A percentile compares a stretch with the other conserved stretches of the same genome.
phyloP scores from a whole-genome alignment of 2,113 vertebrate species.

The Thalassoma bifasciatum region DNA sequence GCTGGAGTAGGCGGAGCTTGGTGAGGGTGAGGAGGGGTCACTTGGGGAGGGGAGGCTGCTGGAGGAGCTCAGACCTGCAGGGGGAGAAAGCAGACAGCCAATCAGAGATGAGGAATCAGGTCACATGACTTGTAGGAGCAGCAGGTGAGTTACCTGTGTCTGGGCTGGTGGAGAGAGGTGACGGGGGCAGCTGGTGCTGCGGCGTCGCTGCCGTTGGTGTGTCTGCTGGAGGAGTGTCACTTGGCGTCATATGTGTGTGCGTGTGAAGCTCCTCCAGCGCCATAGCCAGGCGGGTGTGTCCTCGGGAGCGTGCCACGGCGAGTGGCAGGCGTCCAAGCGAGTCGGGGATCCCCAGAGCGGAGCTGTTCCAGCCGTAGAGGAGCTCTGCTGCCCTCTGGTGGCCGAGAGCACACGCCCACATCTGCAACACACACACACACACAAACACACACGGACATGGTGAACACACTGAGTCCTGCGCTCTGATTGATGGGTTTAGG shows the following conservation, averaged over 20 bases:
- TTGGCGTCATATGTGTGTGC: conserved; percentile 47
- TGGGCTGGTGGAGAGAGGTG: conserved; percentile 86
- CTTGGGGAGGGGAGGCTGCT: conserved; percentile 88
- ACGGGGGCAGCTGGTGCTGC: conserved; percentile 62
- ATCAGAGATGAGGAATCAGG: not conserved
- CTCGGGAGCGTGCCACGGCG: conserved; percentile 88
- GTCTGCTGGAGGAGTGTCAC: conserved; percentile 26
- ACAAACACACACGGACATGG: not conserved
- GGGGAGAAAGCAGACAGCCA: not conserved
- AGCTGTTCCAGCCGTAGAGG: conserved; percentile 87
- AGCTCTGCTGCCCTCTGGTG: conserved; percentile 88
- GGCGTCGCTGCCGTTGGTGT: conserved; percentile 17
- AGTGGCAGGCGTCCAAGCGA: conserved; percentile 90
- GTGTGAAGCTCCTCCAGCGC: conserved; percentile 88
- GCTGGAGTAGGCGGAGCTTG: conserved; percentile 89
- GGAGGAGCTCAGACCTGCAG: conserved; percentile 83
- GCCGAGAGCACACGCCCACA: conserved; percentile 94
- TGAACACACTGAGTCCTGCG: not conserved
- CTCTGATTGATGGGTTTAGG: too few species aligned
- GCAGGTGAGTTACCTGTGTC: conserved; percentile 84
- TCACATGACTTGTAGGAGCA: not conserved
- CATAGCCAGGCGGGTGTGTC: conserved; percentile 87
- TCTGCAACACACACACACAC: conserved; percentile 39
- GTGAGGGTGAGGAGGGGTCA: conserved; percentile 82
- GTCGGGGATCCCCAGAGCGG: conserved; percentile 88